Evolutionary conservation across 2,797 vertebrate species (phyloP), one percentile per base, ranked within the genome.

Genomic region (Acanthurus leucopareius): DNA sequence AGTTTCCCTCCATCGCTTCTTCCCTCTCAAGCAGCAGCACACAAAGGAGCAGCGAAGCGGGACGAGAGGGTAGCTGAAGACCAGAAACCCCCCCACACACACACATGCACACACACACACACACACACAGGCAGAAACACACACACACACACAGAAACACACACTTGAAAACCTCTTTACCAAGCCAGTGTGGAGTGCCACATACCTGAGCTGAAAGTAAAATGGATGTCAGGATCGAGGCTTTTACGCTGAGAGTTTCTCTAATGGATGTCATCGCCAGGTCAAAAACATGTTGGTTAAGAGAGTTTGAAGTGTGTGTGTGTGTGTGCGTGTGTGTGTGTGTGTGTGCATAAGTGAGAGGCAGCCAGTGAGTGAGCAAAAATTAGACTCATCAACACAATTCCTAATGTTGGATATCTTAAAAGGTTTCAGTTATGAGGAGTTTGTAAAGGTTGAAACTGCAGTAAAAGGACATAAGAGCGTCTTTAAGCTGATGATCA

Each of bases 191-290:
- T 80, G 49, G 67, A 91, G 83, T 38, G 80, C 63, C 77, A 74
- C 88, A 90, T 91, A 88, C 88, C 88, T 85, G 87, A 78, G 84
- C 83, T 82, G 74, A 87, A 82, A 89, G 85, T 38, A 77, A 77
- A 88, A 84, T 73, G 80, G 83, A 83, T 71, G 73, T 78, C 35
- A 38, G 77, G 70, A 84, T 79, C 80, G 76, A 75, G 82, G 74
- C 62, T 84, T 84, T 51, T 22, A 44, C 75, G 54, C 47, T 17
- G 56, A 75, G 67, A 59, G 77, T n/a, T 75, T 25, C 67, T 64
- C 25, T 79, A 88, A 79, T 90, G 84, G 80, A 80, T 73, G 86
- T 86, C 81, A 83, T 56, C 38, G 22, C 14, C 75, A 3, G 82
- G 87, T 85, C 81, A 86, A 63, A 73, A 72, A 66, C 58, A 76